Base-by-base conservation (phyloP, 2,797 vertebrate genomes). In the Arvicola amphibius region DNA sequence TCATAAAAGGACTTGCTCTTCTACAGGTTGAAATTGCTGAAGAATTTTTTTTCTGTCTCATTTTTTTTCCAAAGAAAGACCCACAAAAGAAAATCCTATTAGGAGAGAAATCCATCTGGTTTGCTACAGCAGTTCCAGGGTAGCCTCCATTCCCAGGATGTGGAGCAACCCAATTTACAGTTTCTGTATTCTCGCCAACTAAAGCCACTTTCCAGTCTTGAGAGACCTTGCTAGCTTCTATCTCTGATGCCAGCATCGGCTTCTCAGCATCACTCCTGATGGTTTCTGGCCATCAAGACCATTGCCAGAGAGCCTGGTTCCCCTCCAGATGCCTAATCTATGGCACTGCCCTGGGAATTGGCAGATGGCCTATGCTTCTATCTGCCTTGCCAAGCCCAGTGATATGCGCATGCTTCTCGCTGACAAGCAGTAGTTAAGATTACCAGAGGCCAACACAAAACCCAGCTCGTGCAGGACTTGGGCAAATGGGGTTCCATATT, bases 341-440 rank as follows among this genome's bases (percentile, higher is more conserved):
- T 23, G 23, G 19, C 0, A 88, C 76, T 92, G 90, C 78, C 78
- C 85, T 29, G 12, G 56, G 73, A 51, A 88, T 32, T 32, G 71
- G 84, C 85, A 79, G 53, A n/a, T 46, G 51, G 95, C 71, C 94
- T 8, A 2, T 7, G 37, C 78, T 93, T 93, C 89, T 97, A 77
- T 92, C 96, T 76, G 61, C 48, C 90, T 51, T 76, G 91, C 78
- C 91, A 92, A 77, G 76, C 32, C 96, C 79, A 69, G 74, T 2
- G 21, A 25, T 11, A 1, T 8, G 2, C 65, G 40, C 5, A 0
- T 80, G 89, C 51, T 37, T 80, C 84, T 94, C 29, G 40, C 53
- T 93, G 94, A 91, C 87, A 94, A 97, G 79, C 9, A 65, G 89
- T 67, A 76, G 53, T 78, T 46, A 61, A 61, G 71, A 89, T 92